These are phyloP conservation scores for Hipparchia semele DNA, from an alignment of 2,888 invertebrate genomes.

Conservation along the genomic window DNA sequence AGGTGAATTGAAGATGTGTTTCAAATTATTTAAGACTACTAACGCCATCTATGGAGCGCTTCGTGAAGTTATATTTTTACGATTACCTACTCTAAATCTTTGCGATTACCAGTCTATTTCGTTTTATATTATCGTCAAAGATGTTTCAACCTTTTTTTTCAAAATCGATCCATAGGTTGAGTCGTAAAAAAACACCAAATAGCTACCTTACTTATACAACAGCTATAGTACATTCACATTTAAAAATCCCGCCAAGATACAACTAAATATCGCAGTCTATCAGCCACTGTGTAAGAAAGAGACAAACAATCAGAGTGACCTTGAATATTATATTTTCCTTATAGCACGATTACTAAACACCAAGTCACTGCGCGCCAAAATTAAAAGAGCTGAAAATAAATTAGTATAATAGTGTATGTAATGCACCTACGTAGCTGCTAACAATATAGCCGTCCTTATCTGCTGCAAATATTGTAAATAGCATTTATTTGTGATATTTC, in stretches of 20 bases:
- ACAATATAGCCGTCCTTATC: background rate
- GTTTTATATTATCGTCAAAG: too few relatives aligned
- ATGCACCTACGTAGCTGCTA: background rate
- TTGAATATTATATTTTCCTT: constrained; percentile 6
- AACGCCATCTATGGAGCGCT: too few relatives aligned
- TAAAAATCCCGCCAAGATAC: background rate
- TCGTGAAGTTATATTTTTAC: too few relatives aligned
- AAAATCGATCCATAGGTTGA: background rate
- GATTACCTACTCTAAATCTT: too few relatives aligned
- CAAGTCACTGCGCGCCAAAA: background rate
- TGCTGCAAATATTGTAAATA: background rate
- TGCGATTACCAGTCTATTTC: too few relatives aligned
- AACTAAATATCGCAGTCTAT: background rate
- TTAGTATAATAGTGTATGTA: too few relatives aligned
- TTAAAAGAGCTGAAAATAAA: constrained; percentile 5
- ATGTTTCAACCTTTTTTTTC: background rate
- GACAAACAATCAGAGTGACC: background rate
- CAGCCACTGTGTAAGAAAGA: background rate
- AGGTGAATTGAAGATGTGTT: too few relatives aligned
- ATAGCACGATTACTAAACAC: background rate
- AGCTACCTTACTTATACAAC: background rate
- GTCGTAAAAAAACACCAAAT: background rate
- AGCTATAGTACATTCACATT: background rate
- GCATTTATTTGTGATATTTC: background rate
- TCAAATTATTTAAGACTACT: too few relatives aligned